These are phyloP conservation scores for Phoenicopterus ruber DNA, from an alignment of 2,113 vertebrate genomes.

Conservation along the genomic window DNA sequence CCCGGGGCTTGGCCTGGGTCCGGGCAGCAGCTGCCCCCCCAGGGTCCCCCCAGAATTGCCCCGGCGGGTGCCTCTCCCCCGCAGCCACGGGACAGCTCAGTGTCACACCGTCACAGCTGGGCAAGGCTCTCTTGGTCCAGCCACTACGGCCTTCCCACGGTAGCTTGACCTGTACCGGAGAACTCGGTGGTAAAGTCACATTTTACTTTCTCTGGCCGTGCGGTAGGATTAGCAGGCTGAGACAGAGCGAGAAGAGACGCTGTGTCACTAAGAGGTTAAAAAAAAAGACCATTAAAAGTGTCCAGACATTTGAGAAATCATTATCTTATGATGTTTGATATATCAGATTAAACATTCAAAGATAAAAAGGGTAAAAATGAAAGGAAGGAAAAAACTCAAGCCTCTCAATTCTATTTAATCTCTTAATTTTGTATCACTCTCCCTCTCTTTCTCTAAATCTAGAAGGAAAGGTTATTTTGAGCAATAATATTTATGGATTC, in stretches of 20 bases:
- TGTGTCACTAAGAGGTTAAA: not conserved
- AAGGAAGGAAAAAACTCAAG: not conserved
- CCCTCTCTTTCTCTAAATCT: not conserved
- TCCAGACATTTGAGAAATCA: not conserved
- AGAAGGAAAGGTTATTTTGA: not conserved
- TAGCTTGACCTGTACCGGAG: not conserved
- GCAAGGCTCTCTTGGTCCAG: not conserved
- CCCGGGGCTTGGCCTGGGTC: rapidly evolving
- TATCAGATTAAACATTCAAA: not conserved
- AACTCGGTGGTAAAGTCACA: not conserved
- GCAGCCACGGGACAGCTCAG: not conserved
- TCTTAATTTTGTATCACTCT: not conserved
- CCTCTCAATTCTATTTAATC: not conserved
- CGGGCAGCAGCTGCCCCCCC: not conserved
- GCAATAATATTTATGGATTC: not conserved
- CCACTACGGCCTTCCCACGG: not conserved
- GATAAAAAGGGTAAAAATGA: not conserved
- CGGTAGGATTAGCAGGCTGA: not conserved
- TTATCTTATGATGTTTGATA: not conserved
- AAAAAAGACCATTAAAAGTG: not conserved
- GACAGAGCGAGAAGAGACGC: not conserved
- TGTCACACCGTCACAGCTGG: not conserved
- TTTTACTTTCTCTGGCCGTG: not conserved
- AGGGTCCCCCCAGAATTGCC: not conserved
- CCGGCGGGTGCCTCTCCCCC: not conserved